phyloP scores from a whole-genome alignment of 2,888 invertebrate species.

The Megamerina dolium region DNA sequence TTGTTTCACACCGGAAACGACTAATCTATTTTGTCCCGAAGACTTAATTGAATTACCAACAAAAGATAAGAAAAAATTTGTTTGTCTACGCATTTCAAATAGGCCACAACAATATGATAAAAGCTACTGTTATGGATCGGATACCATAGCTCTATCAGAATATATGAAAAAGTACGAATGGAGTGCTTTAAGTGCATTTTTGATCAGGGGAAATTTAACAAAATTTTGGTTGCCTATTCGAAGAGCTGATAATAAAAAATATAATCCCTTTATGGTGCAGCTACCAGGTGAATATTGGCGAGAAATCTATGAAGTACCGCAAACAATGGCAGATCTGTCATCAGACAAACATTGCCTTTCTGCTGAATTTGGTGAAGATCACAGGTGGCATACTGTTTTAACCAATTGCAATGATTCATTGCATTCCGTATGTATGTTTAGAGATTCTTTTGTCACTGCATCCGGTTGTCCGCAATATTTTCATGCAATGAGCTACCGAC shows the following conservation, averaged over 20 bases:
- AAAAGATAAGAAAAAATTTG: slow-evolving; percentile 10
- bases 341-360: slow-evolving; percentile 32
- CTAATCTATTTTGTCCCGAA: slow-evolving; percentile 32
- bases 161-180: slow-evolving; percentile 22
- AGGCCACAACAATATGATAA: slow-evolving; percentile 31
- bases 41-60: slow-evolving; percentile 28
- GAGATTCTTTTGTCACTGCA: slow-evolving; percentile 22
- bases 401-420: slow-evolving; percentile 26
- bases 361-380: slow-evolving; percentile 11
- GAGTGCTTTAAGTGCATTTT: slow-evolving; percentile 37
- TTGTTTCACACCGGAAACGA: slow-evolving; percentile 16
- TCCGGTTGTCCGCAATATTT: slow-evolving; percentile 32
- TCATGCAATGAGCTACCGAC: slow-evolving; percentile 30
- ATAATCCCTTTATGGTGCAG: slow-evolving; percentile 50
- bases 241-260: slow-evolving; percentile 41
- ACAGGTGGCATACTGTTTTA: slow-evolving; percentile 18
- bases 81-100: slow-evolving; percentile 41
- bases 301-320: slow-evolving; percentile 22
- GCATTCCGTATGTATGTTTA: slow-evolving; percentile 34
- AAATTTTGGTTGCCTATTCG: slow-evolving; percentile 53
- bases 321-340: slow-evolving; percentile 21
- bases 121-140: slow-evolving; percentile 34
- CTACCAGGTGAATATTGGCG: slow-evolving; percentile 50
- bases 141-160: slow-evolving; percentile 19
- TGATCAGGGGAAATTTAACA: slow-evolving; percentile 18